A percentile compares a stretch with the other conserved stretches of the same genome.
Evolutionary conservation across 2,888 invertebrate genomes (phyloP).

Genomic region (Tenthredo notha): DNA sequence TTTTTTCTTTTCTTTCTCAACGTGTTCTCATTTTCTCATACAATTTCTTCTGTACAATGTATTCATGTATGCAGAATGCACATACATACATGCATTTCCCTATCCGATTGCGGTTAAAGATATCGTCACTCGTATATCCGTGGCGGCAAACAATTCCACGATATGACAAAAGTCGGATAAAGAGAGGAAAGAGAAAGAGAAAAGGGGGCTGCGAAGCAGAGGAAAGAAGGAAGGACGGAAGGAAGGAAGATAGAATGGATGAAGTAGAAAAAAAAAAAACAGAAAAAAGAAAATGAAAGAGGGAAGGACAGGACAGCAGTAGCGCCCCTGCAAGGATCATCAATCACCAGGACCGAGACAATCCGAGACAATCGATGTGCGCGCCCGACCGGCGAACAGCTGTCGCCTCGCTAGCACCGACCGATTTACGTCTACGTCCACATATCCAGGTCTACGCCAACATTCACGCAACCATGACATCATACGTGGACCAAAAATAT

Average conservation of each 20-base stretch:
- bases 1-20: not conserved
- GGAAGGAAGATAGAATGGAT: conserved; percentile 13
- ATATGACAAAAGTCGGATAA: conserved; percentile 33
- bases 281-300: conserved; percentile 17
- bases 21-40: not conserved
- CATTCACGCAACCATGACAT: not conserved
- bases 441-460: conserved; percentile 57
- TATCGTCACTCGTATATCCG: not conserved
- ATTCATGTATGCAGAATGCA: not conserved
- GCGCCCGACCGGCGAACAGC: conserved; percentile 79
- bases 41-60: not conserved
- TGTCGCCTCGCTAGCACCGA: conserved; percentile 79
- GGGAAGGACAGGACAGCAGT: conserved; percentile 59
- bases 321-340: conserved; percentile 80
- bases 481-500: conserved; percentile 9
- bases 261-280: conserved; percentile 46
- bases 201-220: not conserved
- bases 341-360: conserved; percentile 81
- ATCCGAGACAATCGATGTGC: conserved; percentile 81
- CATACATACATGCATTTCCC: not conserved
- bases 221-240: conserved; percentile 18
- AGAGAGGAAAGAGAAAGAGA: conserved; percentile 48
- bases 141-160: not conserved
- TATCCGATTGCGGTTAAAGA: not conserved
- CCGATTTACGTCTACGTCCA: conserved; percentile 69